Percentiles rank a stretch among this genome's conserved stretches.
Conservation (phyloP, 23 tunicate species). For the Aplidium turbinatum region DNA sequence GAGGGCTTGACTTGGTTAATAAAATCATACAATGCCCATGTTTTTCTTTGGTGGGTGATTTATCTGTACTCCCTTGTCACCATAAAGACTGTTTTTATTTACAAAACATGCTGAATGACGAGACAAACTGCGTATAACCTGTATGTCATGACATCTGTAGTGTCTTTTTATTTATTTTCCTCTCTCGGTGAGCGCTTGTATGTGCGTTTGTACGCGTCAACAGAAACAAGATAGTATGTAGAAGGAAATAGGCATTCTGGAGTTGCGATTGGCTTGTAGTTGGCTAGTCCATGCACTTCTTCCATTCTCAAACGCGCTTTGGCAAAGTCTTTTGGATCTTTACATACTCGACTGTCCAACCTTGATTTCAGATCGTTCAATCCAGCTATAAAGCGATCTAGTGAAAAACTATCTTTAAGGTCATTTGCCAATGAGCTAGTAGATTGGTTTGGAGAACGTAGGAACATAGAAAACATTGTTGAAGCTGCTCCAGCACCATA, state of each 20-base stretch:
- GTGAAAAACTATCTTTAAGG: background rate
- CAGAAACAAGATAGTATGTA: conserved; percentile 57
- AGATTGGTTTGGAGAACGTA: background rate
- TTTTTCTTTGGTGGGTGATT: too few species aligned
- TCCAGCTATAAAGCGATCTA: conserved; percentile 25
- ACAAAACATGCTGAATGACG: too few species aligned
- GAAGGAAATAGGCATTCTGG: conserved; percentile 52
- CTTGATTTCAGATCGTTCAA: conserved; percentile 24
- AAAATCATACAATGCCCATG: too few species aligned
- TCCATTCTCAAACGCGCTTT: conserved; percentile 48
- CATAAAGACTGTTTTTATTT: too few species aligned
- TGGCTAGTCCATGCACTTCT: conserved; percentile 39
- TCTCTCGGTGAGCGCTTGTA: too few species aligned
- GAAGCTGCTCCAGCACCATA: conserved; percentile 86
- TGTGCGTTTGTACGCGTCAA: conserved; percentile 72
- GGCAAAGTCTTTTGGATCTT: conserved; percentile 55
- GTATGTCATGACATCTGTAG: too few species aligned
- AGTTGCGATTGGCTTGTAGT: conserved; percentile 51
- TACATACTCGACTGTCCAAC: conserved; percentile 37
- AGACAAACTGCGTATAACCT: too few species aligned
- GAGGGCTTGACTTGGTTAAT: too few species aligned
- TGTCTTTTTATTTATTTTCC: too few species aligned
- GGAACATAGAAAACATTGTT: conserved; percentile 77
- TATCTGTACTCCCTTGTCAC: too few species aligned
- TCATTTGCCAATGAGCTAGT: background rate